phyloP scores from a whole-genome alignment of 2,113 vertebrate species.

The Uria lomvia region DNA sequence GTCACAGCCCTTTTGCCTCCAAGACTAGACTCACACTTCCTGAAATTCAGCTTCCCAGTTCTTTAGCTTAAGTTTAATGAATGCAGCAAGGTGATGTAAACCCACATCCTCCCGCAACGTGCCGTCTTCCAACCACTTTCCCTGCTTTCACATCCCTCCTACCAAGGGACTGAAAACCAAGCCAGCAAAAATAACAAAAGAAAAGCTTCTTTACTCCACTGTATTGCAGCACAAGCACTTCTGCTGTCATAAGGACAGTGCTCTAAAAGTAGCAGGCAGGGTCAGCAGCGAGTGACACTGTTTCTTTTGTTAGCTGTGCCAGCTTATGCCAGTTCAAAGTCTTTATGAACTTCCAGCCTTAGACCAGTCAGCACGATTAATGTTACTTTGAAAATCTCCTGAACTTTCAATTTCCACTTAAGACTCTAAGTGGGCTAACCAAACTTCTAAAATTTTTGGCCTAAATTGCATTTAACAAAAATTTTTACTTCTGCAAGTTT shows the following conservation, averaged over 20 bases:
- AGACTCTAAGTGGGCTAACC: background rate
- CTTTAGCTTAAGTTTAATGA: background rate
- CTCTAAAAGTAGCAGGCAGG: background rate
- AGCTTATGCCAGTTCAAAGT: background rate
- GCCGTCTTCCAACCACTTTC: background rate
- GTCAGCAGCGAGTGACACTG: background rate
- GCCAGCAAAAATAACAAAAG: background rate
- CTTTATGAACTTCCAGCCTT: background rate
- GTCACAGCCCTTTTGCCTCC: background rate
- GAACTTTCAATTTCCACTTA: background rate
- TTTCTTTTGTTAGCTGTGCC: background rate
- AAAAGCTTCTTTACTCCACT: background rate
- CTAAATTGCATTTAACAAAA: background rate
- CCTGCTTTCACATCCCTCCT: background rate
- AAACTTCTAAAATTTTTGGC: background rate
- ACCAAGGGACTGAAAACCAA: background rate
- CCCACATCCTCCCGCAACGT: background rate
- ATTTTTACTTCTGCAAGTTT: background rate
- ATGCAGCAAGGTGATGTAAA: background rate
- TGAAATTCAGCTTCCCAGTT: background rate
- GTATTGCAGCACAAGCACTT: background rate
- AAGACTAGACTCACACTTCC: background rate
- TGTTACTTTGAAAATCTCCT: background rate
- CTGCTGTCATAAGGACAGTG: background rate
- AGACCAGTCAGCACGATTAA: background rate